Percentiles rank a stretch among this genome's conserved stretches.
phyloP scores from a whole-genome alignment of 2,797 vertebrate species.

The Hydrocynus forskahlii region DNA sequence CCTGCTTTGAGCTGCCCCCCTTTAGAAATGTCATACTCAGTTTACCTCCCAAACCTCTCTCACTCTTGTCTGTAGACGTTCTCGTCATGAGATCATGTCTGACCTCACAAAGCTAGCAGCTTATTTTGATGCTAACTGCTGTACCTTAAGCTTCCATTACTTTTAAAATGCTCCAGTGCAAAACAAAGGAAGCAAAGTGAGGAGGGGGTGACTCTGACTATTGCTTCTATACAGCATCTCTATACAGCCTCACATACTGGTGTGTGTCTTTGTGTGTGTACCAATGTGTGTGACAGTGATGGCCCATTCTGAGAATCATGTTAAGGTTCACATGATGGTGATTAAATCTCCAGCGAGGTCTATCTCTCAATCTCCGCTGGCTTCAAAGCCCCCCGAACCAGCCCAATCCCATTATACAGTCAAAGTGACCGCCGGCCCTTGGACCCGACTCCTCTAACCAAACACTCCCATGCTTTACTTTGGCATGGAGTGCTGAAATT shows the following conservation, averaged over 20 bases:
- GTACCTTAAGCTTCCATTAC: too few relatives aligned
- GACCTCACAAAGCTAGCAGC: too few relatives aligned
- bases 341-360: constrained; percentile 31
- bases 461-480: constrained; percentile 59
- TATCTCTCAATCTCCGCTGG: constrained; percentile 27
- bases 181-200: too few relatives aligned
- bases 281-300: constrained; percentile 6
- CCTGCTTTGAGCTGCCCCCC: too few relatives aligned
- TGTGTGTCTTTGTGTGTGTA: not conserved
- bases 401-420: constrained; percentile 55
- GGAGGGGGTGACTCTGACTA: too few relatives aligned
- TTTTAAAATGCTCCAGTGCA: too few relatives aligned
- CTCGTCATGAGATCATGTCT: too few relatives aligned
- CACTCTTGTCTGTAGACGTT: too few relatives aligned
- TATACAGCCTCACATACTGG: not conserved
- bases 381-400: constrained; percentile 33
- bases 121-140: too few relatives aligned
- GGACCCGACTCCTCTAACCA: constrained; percentile 46
- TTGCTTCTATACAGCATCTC: not conserved
- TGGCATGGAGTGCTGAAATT: constrained; percentile 41
- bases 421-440: constrained; percentile 60
- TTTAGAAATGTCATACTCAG: too few relatives aligned
- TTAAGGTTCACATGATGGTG: constrained; percentile 29
- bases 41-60: too few relatives aligned
- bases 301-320: constrained; percentile 20